A percentile compares a stretch with the other conserved stretches of the same genome.
Evolutionary conservation across 2,113 vertebrate genomes (phyloP).

Genomic region (Peromyscus polionotus): DNA sequence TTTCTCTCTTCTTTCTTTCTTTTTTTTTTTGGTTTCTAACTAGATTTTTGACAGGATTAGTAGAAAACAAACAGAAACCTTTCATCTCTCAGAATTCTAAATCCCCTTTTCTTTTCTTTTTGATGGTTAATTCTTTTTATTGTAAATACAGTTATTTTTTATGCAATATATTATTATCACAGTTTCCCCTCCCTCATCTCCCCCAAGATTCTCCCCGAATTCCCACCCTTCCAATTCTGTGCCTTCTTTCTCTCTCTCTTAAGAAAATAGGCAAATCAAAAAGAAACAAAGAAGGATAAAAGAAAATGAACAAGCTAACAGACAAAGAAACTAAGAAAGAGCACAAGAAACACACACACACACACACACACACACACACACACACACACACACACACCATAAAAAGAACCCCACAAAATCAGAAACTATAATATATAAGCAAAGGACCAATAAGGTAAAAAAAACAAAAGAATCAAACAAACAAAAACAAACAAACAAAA

Average conservation of each 20-base stretch:
- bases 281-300: not conserved
- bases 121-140: not conserved
- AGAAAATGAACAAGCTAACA: not conserved
- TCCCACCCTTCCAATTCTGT: not conserved
- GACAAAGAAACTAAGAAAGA: not conserved
- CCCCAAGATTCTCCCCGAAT: not conserved
- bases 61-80: not conserved
- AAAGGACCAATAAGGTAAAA: not conserved
- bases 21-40: not conserved
- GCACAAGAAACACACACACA: not conserved
- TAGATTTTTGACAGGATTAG: not conserved
- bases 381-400: too few relatives aligned
- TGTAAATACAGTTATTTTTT: not conserved
- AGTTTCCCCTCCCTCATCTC: not conserved
- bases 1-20: too few relatives aligned
- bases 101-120: not conserved
- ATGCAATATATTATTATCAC: not conserved
- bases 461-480: not conserved
- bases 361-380: not conserved
- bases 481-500: not conserved
- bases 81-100: conserved; percentile 31
- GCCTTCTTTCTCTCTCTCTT: not conserved
- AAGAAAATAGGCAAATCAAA: not conserved
- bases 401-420: not conserved
- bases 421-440: not conserved